Evolutionary conservation across 1,140 invertebrate genomes (phyloP), one percentile per base, ranked within the genome.

Genomic region (Thalassaphorura encarpata): DNA sequence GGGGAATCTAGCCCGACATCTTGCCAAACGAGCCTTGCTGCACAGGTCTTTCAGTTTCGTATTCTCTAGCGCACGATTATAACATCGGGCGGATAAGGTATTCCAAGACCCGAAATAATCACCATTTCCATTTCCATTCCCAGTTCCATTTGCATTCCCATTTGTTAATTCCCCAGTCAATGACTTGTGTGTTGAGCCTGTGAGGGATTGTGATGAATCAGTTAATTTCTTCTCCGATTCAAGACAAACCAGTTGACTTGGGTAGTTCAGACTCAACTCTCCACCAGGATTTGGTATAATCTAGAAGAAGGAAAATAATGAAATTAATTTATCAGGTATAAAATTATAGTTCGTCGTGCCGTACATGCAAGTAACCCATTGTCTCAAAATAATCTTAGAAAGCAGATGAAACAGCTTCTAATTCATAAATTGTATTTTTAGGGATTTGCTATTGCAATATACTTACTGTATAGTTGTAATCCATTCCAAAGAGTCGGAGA

Each of bases 1-100:
- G 28, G 84, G 83, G 74, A 89, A 89, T 66, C 86, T 75, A 54
- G 81, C 79, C 54, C 86, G 75, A 72, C 85, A 87, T 61, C 84
- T 73, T 23, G 78, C 78, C 67, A 75, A 69, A 61, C 76, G 69
- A 16, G 77, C 75, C 43, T 45, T 51, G 33, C 53, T 58, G 40
- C 54, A 65, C 13, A 65, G 42, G 16, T 64, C 62, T 49, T 64
- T 62, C 8, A 62, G 29, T 33, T 64, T 63, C n/a, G 54, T 31
- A 33, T 56, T 19, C 18, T 62, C 61, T 21, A 49, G 16, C 41
- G 39, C 52, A 36, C 47, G 29, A 6, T 57, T 40, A 36, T 36
- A n/a, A 36, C 11, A n/a, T n/a, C n/a, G n/a, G n/a, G n/a, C n/a
- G n/a, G n/a, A n/a, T n/a, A n/a, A n/a, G n/a, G n/a, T n/a, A n/a